Conservation (phyloP, 53 echinoderm and acorn worm genomes). For the Zoroaster sp. region DNA sequence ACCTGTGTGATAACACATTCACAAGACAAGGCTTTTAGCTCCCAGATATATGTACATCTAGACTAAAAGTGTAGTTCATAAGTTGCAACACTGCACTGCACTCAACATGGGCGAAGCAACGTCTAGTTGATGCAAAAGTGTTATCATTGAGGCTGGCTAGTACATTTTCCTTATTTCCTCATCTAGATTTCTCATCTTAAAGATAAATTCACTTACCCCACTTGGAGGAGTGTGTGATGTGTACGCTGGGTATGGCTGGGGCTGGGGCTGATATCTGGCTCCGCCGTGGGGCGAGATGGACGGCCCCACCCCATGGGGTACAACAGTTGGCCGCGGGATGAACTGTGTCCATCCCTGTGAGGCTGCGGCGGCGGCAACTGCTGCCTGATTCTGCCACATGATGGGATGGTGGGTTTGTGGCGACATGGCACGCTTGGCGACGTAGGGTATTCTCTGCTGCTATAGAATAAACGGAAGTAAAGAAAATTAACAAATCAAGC, state of each 20-base stretch:
- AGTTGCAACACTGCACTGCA: too few species aligned
- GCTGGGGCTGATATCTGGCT: slow-evolving; percentile 29
- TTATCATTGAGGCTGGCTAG: background rate
- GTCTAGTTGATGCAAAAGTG: background rate
- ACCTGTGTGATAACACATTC: background rate
- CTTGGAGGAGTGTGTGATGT: slow-evolving; percentile 41
- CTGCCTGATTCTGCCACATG: slow-evolving; percentile 38
- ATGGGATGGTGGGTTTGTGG: slow-evolving; percentile 49
- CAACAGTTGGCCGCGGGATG: slow-evolving; percentile 13
- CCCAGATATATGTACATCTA: too few species aligned
- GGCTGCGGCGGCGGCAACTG: slow-evolving; percentile 27
- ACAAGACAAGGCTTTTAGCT: too few species aligned
- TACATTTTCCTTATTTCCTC: background rate
- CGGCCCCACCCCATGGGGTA: slow-evolving; percentile 1
- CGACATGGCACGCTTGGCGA: slow-evolving; percentile 44
- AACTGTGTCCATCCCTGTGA: slow-evolving; percentile 47
- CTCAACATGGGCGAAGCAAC: too few species aligned
- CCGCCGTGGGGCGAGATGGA: slow-evolving; percentile 35
- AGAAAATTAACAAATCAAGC: background rate
- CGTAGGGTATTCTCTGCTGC: slow-evolving; percentile 49
- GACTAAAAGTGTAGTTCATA: too few species aligned
- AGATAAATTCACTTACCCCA: slow-evolving; percentile 23
- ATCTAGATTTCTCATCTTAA: background rate
- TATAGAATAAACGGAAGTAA: background rate
- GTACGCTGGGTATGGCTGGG: slow-evolving; percentile 46